Conservation (phyloP, 1,140 invertebrate species). For the Pissodes strobi region DNA sequence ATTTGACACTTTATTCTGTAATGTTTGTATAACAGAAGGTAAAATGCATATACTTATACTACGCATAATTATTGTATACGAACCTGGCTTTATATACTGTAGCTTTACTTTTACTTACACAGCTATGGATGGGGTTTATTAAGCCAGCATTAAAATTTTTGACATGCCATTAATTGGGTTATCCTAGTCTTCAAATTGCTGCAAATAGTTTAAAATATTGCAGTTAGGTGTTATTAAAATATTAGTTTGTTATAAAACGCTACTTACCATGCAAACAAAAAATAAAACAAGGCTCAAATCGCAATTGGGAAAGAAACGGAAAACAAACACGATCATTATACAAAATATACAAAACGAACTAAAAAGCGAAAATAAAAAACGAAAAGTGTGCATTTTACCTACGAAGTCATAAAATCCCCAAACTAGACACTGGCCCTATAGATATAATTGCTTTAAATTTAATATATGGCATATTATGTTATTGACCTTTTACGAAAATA, state of each 20-base stretch:
- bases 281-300: constrained; percentile 16
- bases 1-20: no score
- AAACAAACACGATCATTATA: constrained; percentile 38
- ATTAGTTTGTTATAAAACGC: constrained; percentile 40
- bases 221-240: constrained; percentile 22
- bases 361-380: no score
- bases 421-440: no score
- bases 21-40: background rate
- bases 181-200: constrained; percentile 32
- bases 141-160: constrained; percentile 13
- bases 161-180: constrained; percentile 33
- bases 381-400: no score
- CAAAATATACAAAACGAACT: no score
- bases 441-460: no score
- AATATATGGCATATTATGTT: no score
- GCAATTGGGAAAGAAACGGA: constrained; percentile 32
- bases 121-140: background rate
- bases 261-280: constrained; percentile 53
- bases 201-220: constrained; percentile 31
- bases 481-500: no score
- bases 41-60: background rate
- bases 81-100: constrained; percentile 7
- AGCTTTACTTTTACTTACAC: constrained; percentile 20
- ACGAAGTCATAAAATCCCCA: no score
- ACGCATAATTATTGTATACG: background rate